Evolutionary conservation across 2,113 vertebrate species (phyloP).

Genomic region (Pseudolaguvia tuberculata): DNA sequence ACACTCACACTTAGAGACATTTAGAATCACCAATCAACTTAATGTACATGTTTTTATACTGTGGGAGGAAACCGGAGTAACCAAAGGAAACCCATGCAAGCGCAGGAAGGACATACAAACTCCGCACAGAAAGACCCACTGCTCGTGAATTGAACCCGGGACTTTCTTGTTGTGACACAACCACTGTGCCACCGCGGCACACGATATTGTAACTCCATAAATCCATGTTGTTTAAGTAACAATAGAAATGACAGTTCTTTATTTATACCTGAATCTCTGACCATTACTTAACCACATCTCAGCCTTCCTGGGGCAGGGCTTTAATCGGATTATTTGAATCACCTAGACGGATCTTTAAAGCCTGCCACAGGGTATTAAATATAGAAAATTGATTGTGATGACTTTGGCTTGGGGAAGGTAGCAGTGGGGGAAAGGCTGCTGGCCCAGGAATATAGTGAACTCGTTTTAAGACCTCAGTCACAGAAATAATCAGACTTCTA

Average conservation of each 20-base stretch:
- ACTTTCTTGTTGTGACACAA: no score
- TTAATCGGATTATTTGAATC: background rate
- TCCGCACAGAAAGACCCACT: no score
- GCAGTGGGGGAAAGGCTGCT: constrained; percentile 14
- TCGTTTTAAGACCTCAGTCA: constrained; percentile 12
- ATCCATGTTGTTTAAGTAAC: background rate
- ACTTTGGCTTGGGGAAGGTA: background rate
- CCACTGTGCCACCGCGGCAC: no score
- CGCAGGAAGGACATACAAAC: no score
- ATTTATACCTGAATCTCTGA: background rate
- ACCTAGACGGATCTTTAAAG: constrained; percentile 1
- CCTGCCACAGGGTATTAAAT: constrained; percentile 23
- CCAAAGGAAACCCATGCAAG: no score
- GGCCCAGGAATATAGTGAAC: background rate
- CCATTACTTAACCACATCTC: background rate
- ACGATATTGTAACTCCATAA: no score
- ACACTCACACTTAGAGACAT: no score
- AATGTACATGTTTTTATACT: no score
- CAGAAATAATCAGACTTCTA: constrained; percentile 32
- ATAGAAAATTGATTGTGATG: constrained; percentile 3
- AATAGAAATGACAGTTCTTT: background rate
- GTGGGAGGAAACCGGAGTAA: no score
- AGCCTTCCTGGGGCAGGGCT: background rate
- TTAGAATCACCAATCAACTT: no score
- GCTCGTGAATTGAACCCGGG: no score